Percentiles rank a stretch among this genome's conserved stretches.
These are phyloP conservation scores for Cathartes aura DNA, from an alignment of 2,113 vertebrate species.

Conservation along the genomic window DNA sequence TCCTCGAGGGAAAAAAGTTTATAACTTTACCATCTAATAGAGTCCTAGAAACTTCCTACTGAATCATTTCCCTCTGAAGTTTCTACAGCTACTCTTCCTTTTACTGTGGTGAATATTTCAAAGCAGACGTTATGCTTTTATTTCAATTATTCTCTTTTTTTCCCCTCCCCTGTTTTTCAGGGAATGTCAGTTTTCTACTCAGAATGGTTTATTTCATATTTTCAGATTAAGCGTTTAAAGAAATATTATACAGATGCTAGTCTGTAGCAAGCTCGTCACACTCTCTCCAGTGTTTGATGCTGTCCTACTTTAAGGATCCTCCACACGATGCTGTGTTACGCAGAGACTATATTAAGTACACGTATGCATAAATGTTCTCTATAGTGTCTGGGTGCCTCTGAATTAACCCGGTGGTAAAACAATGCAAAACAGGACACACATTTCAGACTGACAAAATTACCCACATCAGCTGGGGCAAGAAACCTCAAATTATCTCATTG, in stretches of 20 bases:
- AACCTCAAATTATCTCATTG: background rate
- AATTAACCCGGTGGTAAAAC: background rate
- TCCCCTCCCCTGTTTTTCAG: background rate
- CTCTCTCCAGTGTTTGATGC: background rate
- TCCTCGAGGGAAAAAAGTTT: background rate
- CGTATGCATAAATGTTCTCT: background rate
- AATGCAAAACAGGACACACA: background rate
- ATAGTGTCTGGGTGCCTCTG: background rate
- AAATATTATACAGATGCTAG: background rate
- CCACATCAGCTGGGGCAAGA: background rate
- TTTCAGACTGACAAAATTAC: background rate
- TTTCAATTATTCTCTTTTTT: slow-evolving; percentile 19
- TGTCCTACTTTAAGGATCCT: slow-evolving; percentile 22
- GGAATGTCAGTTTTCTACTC: slow-evolving; percentile 41
- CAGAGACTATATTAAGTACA: background rate
- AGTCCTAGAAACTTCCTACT: slow-evolving; percentile 18
- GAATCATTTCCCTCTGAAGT: slow-evolving; percentile 55
- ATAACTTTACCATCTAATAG: background rate
- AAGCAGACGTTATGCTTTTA: background rate
- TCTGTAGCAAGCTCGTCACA: background rate
- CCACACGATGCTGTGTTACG: background rate
- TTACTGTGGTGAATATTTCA: slow-evolving; percentile 19
- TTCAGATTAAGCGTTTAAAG: slow-evolving; percentile 13
- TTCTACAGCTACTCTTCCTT: slow-evolving; percentile 21
- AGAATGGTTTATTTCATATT: background rate